Percentiles rank a stretch among this genome's conserved stretches.
Conservation (phyloP, 2,888 invertebrate genomes). For the Chrysina gloriosa region DNA sequence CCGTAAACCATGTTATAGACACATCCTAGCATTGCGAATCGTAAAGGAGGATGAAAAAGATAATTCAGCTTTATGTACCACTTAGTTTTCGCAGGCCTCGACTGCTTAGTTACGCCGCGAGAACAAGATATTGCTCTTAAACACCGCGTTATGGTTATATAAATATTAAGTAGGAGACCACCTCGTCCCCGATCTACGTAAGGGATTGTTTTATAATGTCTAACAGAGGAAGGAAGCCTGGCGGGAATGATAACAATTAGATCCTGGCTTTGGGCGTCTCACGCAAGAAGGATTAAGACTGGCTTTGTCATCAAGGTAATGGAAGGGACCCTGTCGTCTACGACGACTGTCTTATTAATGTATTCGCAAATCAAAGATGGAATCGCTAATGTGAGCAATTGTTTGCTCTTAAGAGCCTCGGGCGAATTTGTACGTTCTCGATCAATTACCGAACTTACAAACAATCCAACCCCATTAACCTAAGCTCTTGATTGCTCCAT, state of each 20-base stretch:
- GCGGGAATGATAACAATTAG: conserved; percentile 64
- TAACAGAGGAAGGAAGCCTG: background rate
- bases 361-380: conserved; percentile 64
- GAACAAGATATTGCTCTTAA: conserved; percentile 56
- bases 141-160: conserved; percentile 57
- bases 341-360: conserved; percentile 63
- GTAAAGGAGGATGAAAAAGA: conserved; percentile 55
- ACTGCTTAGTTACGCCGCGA: conserved; percentile 47
- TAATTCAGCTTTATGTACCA: conserved; percentile 52
- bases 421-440: conserved; percentile 8
- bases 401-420: conserved; percentile 23
- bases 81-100: conserved; percentile 46
- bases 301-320: conserved; percentile 65
- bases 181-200: background rate
- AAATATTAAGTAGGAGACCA: conserved; percentile 56
- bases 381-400: conserved; percentile 59
- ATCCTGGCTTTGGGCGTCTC: conserved; percentile 56
- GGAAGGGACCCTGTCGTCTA: conserved; percentile 59
- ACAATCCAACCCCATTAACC: background rate
- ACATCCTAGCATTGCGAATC: conserved; percentile 51
- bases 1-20: conserved; percentile 41
- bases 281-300: conserved; percentile 61
- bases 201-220: conserved; percentile 12
- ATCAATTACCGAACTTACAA: conserved; percentile 22
- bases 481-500: background rate